phyloP scores from a whole-genome alignment of 2,113 vertebrate genomes.

The Sphyrna mokarran region DNA sequence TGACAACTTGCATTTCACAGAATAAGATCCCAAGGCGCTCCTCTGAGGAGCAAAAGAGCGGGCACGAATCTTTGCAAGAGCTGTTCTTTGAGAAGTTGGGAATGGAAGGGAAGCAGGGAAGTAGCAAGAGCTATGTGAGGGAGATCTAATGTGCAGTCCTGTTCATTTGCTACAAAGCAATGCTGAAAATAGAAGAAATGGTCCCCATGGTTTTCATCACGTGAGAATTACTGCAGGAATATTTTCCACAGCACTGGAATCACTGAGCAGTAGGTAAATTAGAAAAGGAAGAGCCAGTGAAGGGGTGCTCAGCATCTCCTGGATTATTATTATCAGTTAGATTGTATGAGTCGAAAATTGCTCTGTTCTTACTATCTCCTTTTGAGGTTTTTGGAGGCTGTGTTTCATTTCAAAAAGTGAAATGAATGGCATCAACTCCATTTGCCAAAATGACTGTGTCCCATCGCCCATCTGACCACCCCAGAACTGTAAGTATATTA shows the following conservation, averaged over 20 bases:
- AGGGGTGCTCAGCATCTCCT: background rate
- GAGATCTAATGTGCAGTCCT: background rate
- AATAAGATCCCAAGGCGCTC: background rate
- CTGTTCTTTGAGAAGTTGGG: background rate
- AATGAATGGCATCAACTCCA: background rate
- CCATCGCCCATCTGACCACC: background rate
- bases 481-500: background rate
- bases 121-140: background rate
- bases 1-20: background rate
- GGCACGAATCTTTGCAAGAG: background rate
- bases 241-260: background rate
- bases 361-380: background rate
- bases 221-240: background rate
- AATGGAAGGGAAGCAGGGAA: background rate
- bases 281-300: background rate
- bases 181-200: background rate
- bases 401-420: background rate
- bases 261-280: background rate
- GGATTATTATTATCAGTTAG: background rate
- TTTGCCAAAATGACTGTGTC: background rate
- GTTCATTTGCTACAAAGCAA: background rate
- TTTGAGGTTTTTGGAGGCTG: background rate
- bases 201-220: background rate
- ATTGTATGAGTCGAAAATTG: background rate
- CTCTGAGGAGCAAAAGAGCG: background rate